These are phyloP conservation scores for Nymphalis c-album DNA, from an alignment of 2,888 invertebrate species.

Conservation along the genomic window DNA sequence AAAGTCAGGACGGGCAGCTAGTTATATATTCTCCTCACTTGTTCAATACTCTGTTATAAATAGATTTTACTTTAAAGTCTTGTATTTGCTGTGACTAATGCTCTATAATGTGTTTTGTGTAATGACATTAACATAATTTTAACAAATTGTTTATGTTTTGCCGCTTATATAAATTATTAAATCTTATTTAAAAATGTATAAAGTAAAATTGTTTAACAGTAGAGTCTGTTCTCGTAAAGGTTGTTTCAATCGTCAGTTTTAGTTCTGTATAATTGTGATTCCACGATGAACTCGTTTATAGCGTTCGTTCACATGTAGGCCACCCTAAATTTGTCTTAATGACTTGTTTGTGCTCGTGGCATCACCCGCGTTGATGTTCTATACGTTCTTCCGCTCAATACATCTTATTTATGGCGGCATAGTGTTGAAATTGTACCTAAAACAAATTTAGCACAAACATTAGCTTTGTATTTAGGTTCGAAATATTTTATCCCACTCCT, in stretches of 20 bases:
- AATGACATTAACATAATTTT: conserved; percentile 47
- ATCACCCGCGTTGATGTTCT: conserved; percentile 37
- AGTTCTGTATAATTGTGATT: conserved; percentile 21
- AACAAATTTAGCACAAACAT: conserved; percentile 29
- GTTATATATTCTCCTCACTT: background rate
- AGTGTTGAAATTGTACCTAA: conserved; percentile 34
- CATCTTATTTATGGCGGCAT: conserved; percentile 34
- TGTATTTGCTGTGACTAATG: conserved; percentile 63
- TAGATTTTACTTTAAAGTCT: conserved; percentile 45
- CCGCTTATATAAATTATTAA: conserved; percentile 1
- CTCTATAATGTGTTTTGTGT: conserved; percentile 62
- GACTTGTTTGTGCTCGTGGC: conserved; percentile 41
- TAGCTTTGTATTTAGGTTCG: conserved; percentile 21
- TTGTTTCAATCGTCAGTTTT: conserved; percentile 7
- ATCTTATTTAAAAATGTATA: background rate
- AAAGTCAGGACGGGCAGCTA: too few relatives aligned
- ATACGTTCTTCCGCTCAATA: conserved; percentile 35
- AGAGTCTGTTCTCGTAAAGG: background rate
- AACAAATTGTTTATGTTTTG: conserved; percentile 16
- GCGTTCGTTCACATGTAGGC: conserved; percentile 37
- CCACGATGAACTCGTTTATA: conserved; percentile 31
- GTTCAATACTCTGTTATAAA: background rate
- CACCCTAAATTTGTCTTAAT: conserved; percentile 42
- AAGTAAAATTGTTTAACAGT: background rate
- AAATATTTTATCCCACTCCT: conserved; percentile 13